Evolutionary conservation across 1,140 invertebrate genomes (phyloP).

Genomic region (Aphelinus atriplicis): DNA sequence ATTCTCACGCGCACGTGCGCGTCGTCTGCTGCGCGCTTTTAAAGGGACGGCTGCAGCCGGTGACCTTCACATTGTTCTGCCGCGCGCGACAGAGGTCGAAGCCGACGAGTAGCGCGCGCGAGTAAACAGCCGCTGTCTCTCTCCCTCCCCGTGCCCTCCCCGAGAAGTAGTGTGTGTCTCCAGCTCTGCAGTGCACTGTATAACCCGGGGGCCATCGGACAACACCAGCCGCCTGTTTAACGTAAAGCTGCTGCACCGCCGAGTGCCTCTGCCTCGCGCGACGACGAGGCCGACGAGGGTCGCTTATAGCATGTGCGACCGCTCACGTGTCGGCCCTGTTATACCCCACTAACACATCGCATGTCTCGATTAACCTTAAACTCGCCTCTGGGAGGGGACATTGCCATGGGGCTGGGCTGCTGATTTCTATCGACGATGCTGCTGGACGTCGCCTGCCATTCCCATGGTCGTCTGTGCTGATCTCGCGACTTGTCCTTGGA

Average conservation of each 20-base stretch:
- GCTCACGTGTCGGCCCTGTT: too few species aligned
- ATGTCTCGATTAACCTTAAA: too few species aligned
- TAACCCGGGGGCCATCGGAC: not conserved
- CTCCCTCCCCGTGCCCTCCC: not conserved
- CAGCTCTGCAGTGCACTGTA: not conserved
- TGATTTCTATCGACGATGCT: too few species aligned
- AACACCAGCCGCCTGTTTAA: not conserved
- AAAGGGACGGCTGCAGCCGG: not conserved
- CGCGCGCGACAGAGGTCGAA: slow-evolving; percentile 41
- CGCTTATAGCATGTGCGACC: too few species aligned
- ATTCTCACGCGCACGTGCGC: not conserved
- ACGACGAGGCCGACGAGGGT: too few species aligned
- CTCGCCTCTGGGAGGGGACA: too few species aligned
- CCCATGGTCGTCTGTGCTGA: too few species aligned
- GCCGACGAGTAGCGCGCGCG: slow-evolving; percentile 34
- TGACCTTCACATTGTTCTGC: slow-evolving; percentile 38
- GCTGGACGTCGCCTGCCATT: too few species aligned
- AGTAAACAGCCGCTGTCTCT: too few species aligned
- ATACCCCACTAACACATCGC: too few species aligned
- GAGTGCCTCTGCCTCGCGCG: not conserved
- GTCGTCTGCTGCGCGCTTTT: not conserved
- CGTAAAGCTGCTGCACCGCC: not conserved
- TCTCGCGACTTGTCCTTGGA: too few species aligned
- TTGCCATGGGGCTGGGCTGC: too few species aligned
- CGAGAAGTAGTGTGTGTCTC: not conserved